phyloP scores from a whole-genome alignment of 2,888 invertebrate species.

The Hypomecis atomaria region DNA sequence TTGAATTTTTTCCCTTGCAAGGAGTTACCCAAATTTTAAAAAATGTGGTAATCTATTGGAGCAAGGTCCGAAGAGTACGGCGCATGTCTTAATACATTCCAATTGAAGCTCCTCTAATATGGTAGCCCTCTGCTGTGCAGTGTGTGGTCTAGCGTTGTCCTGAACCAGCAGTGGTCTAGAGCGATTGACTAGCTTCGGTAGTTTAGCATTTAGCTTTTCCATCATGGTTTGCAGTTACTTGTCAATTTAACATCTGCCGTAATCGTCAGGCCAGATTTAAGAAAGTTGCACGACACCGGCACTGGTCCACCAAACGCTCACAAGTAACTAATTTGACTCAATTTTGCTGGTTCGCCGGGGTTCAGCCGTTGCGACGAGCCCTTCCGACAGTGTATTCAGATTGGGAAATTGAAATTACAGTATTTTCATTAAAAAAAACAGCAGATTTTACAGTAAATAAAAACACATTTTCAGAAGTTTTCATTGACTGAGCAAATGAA shows the following conservation, averaged over 20 bases:
- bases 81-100: constrained; percentile 30
- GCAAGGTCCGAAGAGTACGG: constrained; percentile 32
- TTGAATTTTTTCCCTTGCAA: constrained; percentile 25
- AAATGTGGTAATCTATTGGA: constrained; percentile 31
- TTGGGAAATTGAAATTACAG: no score
- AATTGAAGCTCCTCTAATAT: constrained; percentile 27
- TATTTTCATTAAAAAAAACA: no score
- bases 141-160: no score
- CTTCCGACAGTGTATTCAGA: no score
- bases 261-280: constrained; percentile 30
- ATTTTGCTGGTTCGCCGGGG: constrained; percentile 36
- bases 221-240: constrained; percentile 41
- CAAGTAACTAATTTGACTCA: constrained; percentile 37
- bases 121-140: constrained; percentile 25
- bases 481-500: no score
- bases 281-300: constrained; percentile 32
- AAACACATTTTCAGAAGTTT: no score
- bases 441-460: no score
- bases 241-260: constrained; percentile 38
- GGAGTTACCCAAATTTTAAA: constrained; percentile 23
- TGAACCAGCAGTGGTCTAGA: no score
- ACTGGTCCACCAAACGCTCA: constrained; percentile 34
- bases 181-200: no score
- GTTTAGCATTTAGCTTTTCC: no score
- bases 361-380: constrained; percentile 44